Conservation (phyloP, 2,888 invertebrate species). For the Zygaena filipendulae region DNA sequence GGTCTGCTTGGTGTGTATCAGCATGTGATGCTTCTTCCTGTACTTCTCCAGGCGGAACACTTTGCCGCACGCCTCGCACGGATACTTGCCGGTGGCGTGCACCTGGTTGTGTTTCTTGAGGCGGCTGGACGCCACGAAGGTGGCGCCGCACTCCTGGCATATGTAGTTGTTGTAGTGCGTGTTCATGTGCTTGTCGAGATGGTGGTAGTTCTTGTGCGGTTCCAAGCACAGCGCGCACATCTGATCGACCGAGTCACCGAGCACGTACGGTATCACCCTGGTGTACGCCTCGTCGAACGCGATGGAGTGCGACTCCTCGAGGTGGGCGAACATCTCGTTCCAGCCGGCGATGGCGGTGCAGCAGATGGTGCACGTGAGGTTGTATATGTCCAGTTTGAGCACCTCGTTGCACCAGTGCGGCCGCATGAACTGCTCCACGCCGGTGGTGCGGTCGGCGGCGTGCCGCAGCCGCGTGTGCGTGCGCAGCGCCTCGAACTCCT, state of each 20-base stretch:
- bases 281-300: conserved; percentile 28
- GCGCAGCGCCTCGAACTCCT: conserved; percentile 27
- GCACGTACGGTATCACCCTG: conserved; percentile 30
- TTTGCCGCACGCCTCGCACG: conserved; percentile 50
- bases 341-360: conserved; percentile 22
- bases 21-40: conserved; percentile 27
- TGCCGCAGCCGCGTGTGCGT: conserved; percentile 28
- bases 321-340: conserved; percentile 36
- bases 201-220: conserved; percentile 23
- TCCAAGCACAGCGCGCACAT: conserved; percentile 33
- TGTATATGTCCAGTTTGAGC: conserved; percentile 33
- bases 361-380: conserved; percentile 31
- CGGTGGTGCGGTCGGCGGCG: conserved; percentile 16
- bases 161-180: conserved; percentile 39
- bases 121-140: conserved; percentile 25
- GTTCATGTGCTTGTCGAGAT: conserved; percentile 44
- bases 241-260: conserved; percentile 17
- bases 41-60: conserved; percentile 41
- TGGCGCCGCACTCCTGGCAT: conserved; percentile 39
- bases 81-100: conserved; percentile 43
- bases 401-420: conserved; percentile 36
- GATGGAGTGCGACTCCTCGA: conserved; percentile 24
- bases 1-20: conserved; percentile 24
- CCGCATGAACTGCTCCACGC: conserved; percentile 30
- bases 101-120: conserved; percentile 41